phyloP scores from a whole-genome alignment of 2,113 vertebrate species.

The Rhea pennata region DNA sequence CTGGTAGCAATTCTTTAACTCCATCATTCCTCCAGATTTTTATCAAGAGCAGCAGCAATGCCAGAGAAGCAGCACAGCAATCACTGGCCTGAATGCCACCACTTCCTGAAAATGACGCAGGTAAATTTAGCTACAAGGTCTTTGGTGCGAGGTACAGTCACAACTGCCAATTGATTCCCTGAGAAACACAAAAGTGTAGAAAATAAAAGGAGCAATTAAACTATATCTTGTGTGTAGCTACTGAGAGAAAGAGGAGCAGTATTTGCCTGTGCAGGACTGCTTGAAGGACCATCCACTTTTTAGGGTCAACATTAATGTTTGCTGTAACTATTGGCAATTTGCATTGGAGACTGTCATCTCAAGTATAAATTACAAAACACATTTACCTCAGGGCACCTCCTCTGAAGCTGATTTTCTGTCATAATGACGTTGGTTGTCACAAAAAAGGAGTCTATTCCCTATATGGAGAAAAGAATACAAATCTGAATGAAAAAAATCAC shows the following conservation, averaged over 20 bases:
- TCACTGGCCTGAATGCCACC: not conserved
- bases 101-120: not conserved
- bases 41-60: not conserved
- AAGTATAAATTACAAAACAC: not conserved
- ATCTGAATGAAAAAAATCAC: not conserved
- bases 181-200: not conserved
- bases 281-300: not conserved
- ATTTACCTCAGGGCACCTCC: conserved; percentile 81
- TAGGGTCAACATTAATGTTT: not conserved
- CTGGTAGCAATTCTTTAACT: not conserved
- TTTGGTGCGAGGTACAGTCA: not conserved
- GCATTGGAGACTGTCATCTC: not conserved
- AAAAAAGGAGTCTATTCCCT: conserved; percentile 83
- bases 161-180: not conserved
- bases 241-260: not conserved
- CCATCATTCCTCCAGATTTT: not conserved
- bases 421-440: conserved; percentile 80
- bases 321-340: not conserved
- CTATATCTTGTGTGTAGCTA: not conserved
- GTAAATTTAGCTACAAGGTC: not conserved
- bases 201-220: not conserved
- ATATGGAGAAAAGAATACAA: not conserved
- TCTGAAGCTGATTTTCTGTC: conserved; percentile 78
- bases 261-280: not conserved
- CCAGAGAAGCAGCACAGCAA: not conserved